Base-by-base conservation (phyloP, 2,797 vertebrate species). In the Sebastolobus alascanus region DNA sequence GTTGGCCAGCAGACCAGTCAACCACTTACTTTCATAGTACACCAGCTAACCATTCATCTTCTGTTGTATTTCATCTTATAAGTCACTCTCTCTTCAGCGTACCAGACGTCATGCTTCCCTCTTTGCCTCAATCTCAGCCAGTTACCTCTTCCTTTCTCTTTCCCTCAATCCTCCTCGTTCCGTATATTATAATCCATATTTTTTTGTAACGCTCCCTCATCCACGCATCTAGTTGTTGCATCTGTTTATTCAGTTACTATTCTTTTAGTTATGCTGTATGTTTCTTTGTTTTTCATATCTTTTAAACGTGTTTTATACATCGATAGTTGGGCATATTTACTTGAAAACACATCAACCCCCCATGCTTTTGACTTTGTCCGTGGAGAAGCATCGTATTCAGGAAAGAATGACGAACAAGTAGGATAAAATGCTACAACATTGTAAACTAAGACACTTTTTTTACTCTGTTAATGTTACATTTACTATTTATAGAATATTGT, bases 71-170 rank as follows among this genome's bases (percentile, higher is more conserved):
- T 75, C 37, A 67, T 70, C 18, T 20, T 10, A 18, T 40, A 37
- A 46, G 55, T 63, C 29, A 54, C 29, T 58, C n/a, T 58, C 18
- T 78, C 54, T 56, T 84, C 68, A 81, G 18, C 11, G 13, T 73
- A 18, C 6, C 31, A 64, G 68, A 38, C 35, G 31, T 75, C 60
- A 67, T n/a, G 10, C 18, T 12, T 60, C 59, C 13, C 4, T 79
- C 50, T 73, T 46, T 40, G 18, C 38, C 31, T 70, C 69, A 31
- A 1, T 77, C 87, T 88, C 93, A 88, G 84, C 66, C 74, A 40
- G 82, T 94, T 93, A 90, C 91, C 84, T 84, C 71, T 91, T 75
- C 70, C 22, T 68, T 50, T 81, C 11, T 73, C 54, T 33, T 27
- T 72, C 66, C 31, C 35, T 69, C 59, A 40, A 20, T 6, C 70